Evolutionary conservation across 2,888 invertebrate species (phyloP).

Genomic region (Sphecodes monilicornis): DNA sequence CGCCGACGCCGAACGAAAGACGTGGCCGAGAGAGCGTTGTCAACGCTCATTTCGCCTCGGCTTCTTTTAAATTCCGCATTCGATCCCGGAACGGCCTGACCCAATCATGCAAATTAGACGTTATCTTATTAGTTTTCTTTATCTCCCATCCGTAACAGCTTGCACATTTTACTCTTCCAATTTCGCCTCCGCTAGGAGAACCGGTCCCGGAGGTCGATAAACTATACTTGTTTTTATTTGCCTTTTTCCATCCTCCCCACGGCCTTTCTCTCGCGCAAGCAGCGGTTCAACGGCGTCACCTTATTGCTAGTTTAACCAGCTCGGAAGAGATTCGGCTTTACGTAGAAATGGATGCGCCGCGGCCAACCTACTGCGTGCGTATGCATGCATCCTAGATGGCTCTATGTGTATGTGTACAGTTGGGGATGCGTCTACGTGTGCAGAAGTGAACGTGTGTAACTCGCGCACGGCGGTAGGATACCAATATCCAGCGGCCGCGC

Average conservation of each 20-base stretch:
- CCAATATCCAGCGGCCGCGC: background rate
- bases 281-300: constrained; percentile 51
- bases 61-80: constrained; percentile 51
- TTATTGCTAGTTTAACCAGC: constrained; percentile 66
- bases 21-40: constrained; percentile 30
- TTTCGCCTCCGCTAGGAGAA: constrained; percentile 40
- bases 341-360: constrained; percentile 9
- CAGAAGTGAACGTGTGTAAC: background rate
- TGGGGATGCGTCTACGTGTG: background rate
- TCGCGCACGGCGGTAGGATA: background rate
- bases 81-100: constrained; percentile 54
- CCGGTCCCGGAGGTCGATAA: constrained; percentile 60
- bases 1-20: background rate
- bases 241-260: constrained; percentile 29
- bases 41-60: constrained; percentile 25
- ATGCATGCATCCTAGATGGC: background rate
- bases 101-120: constrained; percentile 64
- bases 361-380: background rate
- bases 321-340: constrained; percentile 26
- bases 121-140: constrained; percentile 64
- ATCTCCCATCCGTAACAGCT: constrained; percentile 63
- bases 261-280: constrained; percentile 1
- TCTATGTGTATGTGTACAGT: background rate
- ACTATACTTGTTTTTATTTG: constrained; percentile 60
- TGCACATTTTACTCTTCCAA: constrained; percentile 62